phyloP scores from a whole-genome alignment of 1,140 invertebrate species.

The Thereuonema tuberculata region DNA sequence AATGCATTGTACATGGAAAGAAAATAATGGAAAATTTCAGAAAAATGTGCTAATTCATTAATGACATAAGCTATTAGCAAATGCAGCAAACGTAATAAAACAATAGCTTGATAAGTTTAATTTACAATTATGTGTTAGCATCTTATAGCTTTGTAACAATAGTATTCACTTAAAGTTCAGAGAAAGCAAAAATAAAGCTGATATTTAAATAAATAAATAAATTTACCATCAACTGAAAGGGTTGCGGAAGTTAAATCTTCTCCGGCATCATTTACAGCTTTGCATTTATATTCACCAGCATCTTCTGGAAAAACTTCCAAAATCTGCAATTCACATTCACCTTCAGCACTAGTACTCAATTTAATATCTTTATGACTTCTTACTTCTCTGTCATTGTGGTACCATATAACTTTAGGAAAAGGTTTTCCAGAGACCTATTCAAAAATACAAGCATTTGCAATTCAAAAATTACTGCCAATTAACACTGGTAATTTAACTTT shows the following conservation, averaged over 20 bases:
- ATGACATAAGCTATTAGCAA: too few species aligned
- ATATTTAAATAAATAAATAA: too few species aligned
- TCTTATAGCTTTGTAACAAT: too few species aligned
- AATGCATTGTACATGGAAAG: too few species aligned
- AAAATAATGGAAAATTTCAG: too few species aligned
- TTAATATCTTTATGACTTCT: constrained; percentile 62
- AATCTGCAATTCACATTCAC: constrained; percentile 67
- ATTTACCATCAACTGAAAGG: constrained; percentile 66
- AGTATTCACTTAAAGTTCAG: too few species aligned
- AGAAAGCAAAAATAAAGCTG: too few species aligned
- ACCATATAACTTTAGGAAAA: constrained; percentile 66
- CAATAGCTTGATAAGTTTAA: too few species aligned
- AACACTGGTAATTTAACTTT: too few species aligned
- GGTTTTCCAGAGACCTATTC: constrained; percentile 52
- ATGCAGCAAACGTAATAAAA: too few species aligned
- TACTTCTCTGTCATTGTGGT: constrained; percentile 53
- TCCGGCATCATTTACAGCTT: constrained; percentile 68
- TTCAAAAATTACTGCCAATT: not conserved
- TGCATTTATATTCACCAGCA: constrained; percentile 68
- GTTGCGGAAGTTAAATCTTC: constrained; percentile 63
- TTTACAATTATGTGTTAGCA: too few species aligned
- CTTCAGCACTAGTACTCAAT: constrained; percentile 56
- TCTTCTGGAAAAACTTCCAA: constrained; percentile 89
- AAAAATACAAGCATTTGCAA: constrained; percentile 5
- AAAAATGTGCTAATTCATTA: too few species aligned